Percentiles rank a stretch among this genome's conserved stretches.
Conservation (phyloP, 2,797 vertebrate species). For the Sebastes oblongus region DNA sequence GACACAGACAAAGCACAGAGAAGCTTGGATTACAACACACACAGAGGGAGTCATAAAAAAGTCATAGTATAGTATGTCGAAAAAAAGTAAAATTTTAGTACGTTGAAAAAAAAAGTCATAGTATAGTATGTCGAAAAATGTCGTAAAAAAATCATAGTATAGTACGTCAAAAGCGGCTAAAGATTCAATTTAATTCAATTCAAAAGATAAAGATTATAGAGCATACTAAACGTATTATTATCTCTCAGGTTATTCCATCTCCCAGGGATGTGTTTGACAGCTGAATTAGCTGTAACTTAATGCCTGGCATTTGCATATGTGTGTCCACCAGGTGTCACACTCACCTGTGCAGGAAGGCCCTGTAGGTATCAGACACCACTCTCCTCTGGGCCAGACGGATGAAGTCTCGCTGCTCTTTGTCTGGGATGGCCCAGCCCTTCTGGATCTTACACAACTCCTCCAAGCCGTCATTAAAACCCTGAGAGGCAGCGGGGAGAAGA, state of each 20-base stretch:
- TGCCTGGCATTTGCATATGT: background rate
- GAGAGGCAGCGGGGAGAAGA: background rate
- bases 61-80: background rate
- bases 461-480: constrained; percentile 97
- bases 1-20: too few species aligned
- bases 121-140: too few species aligned
- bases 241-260: background rate
- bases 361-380: constrained; percentile 91
- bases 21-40: too few species aligned
- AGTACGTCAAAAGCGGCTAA: too few species aligned
- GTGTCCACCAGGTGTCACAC: background rate
- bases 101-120: too few species aligned
- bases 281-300: background rate
- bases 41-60: too few species aligned
- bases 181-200: too few species aligned
- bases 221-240: background rate
- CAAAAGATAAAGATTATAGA: too few species aligned
- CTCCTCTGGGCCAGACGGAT: constrained; percentile 91
- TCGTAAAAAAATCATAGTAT: too few species aligned
- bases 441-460: constrained; percentile 97
- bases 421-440: constrained; percentile 98
- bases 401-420: constrained; percentile 91
- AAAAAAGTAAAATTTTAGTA: too few species aligned
- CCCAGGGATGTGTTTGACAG: background rate
- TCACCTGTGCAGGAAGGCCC: constrained; percentile 90